Base-by-base conservation (phyloP, 1,140 invertebrate genomes). In the Caenorhabditis brenneri region DNA sequence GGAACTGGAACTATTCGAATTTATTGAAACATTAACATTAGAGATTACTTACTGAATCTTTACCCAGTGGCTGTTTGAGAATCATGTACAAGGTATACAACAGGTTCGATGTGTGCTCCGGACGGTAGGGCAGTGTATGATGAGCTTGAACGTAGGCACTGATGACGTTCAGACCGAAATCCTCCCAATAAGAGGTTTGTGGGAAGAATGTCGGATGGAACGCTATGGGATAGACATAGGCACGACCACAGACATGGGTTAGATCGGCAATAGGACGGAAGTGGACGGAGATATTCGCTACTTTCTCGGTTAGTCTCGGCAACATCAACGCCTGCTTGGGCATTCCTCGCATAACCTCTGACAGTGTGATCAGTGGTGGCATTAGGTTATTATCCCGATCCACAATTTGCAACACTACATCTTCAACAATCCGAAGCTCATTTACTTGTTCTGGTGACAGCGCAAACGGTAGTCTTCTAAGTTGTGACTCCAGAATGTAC, bases 261-360 rank as follows among this genome's bases (percentile, higher is more conserved):
- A 86, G 53, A 36, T 86, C 84, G 29, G 84, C 84, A 9, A 86
- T 55, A 12, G 84, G 84, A 24, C 84, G 81, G 48, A 83, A 86
- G 16, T 79, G 74, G 15, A 60, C 42, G 5, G 48, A 79, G 31
- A 86, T 22, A 12, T 80, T 48, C 6, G 84, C 42, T 10, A 86
- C 22, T 60, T 74, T 84, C 24, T 79, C 69, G 15, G 81, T 58
- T 2, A 86, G 60, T n/a, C 84, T 36, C n/a, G 65, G 65, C 1
- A 74, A n/a, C 65, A 74, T 74, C 7, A 19, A 36, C 6, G 65
- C 65, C n/a, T 74, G 65, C n/a, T 74, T 74, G 2, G 65, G 65
- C 36, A 42, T 74, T 24, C 65, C 65, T 24, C 65, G 33, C 36
- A 42, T 74, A 24, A 74, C 24, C n/a, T 74, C 65, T 24, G 65